phyloP scores from a whole-genome alignment of 2,797 vertebrate species.

The Labeo calbasu region DNA sequence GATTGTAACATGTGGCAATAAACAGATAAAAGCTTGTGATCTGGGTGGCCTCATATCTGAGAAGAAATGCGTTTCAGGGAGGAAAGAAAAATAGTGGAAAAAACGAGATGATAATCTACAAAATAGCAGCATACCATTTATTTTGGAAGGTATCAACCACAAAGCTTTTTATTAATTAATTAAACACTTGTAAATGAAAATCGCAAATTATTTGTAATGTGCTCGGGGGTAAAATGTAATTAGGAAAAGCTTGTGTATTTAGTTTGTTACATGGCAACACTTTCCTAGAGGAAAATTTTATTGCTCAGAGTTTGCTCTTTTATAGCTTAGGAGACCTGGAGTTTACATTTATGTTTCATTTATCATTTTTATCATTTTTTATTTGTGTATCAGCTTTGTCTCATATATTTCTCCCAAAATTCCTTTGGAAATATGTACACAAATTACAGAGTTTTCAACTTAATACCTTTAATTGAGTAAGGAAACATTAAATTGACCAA shows the following conservation, averaged over 20 bases:
- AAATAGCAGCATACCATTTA: neutral
- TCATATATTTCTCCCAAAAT: neutral
- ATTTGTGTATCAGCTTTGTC: neutral
- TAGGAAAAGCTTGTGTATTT: slow-evolving; percentile 9
- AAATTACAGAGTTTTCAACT: neutral
- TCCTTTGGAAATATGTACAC: neutral
- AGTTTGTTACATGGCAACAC: slow-evolving; percentile 19
- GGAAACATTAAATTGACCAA: neutral
- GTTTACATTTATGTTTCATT: neutral
- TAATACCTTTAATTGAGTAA: neutral
- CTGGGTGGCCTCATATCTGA: neutral
- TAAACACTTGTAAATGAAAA: slow-evolving; percentile 10
- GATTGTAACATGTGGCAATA: slow-evolving; percentile 7
- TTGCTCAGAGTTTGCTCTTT: neutral
- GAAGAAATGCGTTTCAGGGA: neutral
- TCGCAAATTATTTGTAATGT: neutral
- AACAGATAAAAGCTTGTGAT: slow-evolving; percentile 9
- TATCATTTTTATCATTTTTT: neutral
- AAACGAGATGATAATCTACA: neutral
- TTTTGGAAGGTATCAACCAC: neutral
- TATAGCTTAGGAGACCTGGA: neutral
- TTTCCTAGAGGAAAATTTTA: neutral
- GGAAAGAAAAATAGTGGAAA: slow-evolving; percentile 10
- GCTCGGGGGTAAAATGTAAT: neutral
- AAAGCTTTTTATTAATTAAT: neutral